These are phyloP conservation scores for Ormyrus labotus DNA, from an alignment of 2,888 invertebrate species.

Conservation along the genomic window DNA sequence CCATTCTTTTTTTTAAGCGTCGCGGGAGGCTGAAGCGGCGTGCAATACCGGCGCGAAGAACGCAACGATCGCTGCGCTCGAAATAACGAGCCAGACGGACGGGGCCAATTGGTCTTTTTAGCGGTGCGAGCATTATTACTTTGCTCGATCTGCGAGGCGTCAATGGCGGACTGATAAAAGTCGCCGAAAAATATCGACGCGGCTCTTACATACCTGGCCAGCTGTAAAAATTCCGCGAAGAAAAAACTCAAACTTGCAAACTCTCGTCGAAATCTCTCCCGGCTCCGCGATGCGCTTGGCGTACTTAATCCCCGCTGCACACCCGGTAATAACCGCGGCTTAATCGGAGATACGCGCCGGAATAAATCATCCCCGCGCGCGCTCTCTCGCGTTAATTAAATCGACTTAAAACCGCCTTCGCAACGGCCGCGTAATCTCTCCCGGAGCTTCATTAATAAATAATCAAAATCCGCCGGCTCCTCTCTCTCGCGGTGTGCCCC, in stretches of 20 bases:
- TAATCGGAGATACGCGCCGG: not conserved
- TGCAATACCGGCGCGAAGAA: not conserved
- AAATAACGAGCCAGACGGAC: not conserved
- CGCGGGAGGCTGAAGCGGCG: not conserved
- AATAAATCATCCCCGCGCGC: not conserved
- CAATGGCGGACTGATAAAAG: too few relatives aligned
- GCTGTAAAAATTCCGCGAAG: too few relatives aligned
- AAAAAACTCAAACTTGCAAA: too few relatives aligned
- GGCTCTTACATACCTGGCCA: too few relatives aligned
- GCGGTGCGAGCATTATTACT: not conserved
- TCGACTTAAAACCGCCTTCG: not conserved
- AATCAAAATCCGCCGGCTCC: conserved; percentile 23
- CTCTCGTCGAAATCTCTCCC: too few relatives aligned
- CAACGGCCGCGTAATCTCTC: not conserved
- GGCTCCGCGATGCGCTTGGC: too few relatives aligned
- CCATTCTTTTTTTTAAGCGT: not conserved
- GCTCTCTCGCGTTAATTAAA: conserved; percentile 21
- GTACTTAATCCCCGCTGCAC: too few relatives aligned
- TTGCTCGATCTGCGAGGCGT: too few relatives aligned
- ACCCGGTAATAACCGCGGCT: too few relatives aligned
- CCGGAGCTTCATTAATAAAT: conserved; percentile 31
- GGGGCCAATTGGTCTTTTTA: not conserved
- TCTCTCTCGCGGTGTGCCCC: too few relatives aligned
- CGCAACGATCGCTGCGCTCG: not conserved
- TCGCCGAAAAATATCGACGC: too few relatives aligned